These are phyloP conservation scores for Whitmania pigra DNA, from an alignment of 1,140 invertebrate genomes.

Conservation along the genomic window DNA sequence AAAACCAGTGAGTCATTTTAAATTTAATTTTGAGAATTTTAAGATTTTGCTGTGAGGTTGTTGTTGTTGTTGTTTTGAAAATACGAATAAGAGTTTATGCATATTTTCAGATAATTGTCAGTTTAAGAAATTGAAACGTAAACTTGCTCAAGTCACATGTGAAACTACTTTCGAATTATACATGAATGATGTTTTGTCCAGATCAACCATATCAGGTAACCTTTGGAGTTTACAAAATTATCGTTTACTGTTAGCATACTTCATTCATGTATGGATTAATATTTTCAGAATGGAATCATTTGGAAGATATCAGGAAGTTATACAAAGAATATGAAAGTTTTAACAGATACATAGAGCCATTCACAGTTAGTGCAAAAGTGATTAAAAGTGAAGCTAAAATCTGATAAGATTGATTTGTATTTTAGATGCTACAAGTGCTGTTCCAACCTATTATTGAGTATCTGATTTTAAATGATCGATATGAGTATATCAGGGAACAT, in stretches of 20 bases:
- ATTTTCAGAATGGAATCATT: constrained; percentile 6
- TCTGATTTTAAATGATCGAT: constrained; percentile 31
- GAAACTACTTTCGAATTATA: background rate
- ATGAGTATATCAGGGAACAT: constrained; percentile 28
- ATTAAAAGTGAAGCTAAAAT: background rate
- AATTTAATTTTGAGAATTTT: background rate
- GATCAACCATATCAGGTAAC: background rate
- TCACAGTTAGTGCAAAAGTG: constrained; percentile 9
- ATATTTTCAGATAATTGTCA: no score
- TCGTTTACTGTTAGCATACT: background rate
- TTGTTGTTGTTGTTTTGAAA: background rate
- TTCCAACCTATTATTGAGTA: constrained; percentile 42
- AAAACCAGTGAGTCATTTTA: constrained; percentile 24
- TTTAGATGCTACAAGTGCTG: constrained; percentile 38
- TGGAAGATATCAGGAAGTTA: background rate
- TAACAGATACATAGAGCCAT: constrained; percentile 10
- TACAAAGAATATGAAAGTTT: no score
- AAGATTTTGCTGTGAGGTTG: background rate
- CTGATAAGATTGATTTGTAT: background rate
- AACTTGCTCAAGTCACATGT: no score
- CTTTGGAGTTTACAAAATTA: background rate
- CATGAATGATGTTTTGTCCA: background rate
- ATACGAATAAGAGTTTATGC: background rate
- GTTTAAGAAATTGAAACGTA: no score
- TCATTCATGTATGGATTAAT: background rate